Evolutionary conservation across 2,113 vertebrate genomes (phyloP).

Genomic region (Notiomystis cincta): DNA sequence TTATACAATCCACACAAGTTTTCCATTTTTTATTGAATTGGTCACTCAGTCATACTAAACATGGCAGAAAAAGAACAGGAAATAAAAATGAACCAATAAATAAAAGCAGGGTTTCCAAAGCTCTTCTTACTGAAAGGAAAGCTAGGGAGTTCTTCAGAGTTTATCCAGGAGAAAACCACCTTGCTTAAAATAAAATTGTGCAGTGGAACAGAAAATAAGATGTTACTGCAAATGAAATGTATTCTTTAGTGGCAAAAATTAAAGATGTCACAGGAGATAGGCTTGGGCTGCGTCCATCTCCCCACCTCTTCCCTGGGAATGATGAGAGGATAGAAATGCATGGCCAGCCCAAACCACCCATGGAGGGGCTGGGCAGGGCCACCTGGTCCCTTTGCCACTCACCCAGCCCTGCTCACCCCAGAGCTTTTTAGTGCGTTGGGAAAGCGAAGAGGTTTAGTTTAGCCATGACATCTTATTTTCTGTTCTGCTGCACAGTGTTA

Average conservation of each 20-base stretch:
- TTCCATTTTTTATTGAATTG: constrained; percentile 71
- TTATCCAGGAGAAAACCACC: constrained; percentile 66
- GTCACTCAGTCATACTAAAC: constrained; percentile 74
- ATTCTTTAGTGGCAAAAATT: constrained; percentile 70
- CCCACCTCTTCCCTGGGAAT: neutral
- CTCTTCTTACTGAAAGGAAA: constrained; percentile 60
- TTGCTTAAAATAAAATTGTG: constrained; percentile 75
- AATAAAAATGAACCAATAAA: constrained; percentile 66
- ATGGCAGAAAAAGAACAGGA: constrained; percentile 71
- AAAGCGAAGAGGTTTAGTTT: constrained; percentile 72
- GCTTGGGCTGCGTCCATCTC: neutral
- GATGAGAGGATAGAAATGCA: constrained; percentile 4
- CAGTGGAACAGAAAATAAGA: constrained; percentile 80
- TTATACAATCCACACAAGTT: constrained; percentile 62
- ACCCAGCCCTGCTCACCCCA: neutral
- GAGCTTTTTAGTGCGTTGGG: constrained; percentile 55
- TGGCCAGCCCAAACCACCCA: neutral
- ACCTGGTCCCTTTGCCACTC: neutral
- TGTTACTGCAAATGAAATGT: constrained; percentile 72
- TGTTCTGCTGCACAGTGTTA: constrained; percentile 78
- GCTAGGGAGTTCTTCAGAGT: constrained; percentile 64
- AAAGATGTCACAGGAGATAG: constrained; percentile 54
- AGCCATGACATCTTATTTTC: constrained; percentile 79
- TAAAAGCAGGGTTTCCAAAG: constrained; percentile 59
- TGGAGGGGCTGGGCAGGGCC: neutral